Percentiles rank a stretch among this genome's conserved stretches.
These are phyloP conservation scores for Epistrophe eligans DNA, from an alignment of 2,888 invertebrate genomes.

Conservation along the genomic window DNA sequence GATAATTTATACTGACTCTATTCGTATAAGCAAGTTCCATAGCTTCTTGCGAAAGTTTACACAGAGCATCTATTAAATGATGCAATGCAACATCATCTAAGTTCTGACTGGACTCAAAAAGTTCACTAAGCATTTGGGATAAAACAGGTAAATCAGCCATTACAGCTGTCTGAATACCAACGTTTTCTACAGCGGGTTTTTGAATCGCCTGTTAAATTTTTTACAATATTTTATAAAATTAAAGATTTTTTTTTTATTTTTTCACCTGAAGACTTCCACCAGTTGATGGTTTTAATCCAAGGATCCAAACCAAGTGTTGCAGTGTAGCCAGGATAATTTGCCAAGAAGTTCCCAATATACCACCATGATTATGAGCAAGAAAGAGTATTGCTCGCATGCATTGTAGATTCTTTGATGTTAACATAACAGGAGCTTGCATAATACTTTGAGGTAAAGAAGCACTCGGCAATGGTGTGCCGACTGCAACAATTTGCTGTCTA, in stretches of 20 bases:
- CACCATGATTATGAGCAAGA: slow-evolving; percentile 96
- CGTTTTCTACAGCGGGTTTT: slow-evolving; percentile 88
- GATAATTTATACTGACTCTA: slow-evolving; percentile 86
- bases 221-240: slow-evolving; percentile 1
- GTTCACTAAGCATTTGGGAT: slow-evolving; percentile 94
- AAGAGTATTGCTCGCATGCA: slow-evolving; percentile 96
- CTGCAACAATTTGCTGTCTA: slow-evolving; percentile 97
- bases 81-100: slow-evolving; percentile 97
- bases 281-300: slow-evolving; percentile 97
- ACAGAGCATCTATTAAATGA: slow-evolving; percentile 97
- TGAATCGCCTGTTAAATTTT: slow-evolving; percentile 87
- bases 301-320: slow-evolving; percentile 96
- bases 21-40: slow-evolving; percentile 98
- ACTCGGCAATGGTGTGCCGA: slow-evolving; percentile 97
- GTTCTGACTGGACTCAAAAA: slow-evolving; percentile 97
- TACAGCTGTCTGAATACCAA: slow-evolving; percentile 97
- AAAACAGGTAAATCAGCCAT: slow-evolving; percentile 97
- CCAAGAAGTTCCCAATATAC: slow-evolving; percentile 96
- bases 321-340: slow-evolving; percentile 97
- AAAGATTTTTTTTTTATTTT: background rate
- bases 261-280: slow-evolving; percentile 92
- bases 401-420: slow-evolving; percentile 98
- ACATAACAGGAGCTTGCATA: slow-evolving; percentile 90
- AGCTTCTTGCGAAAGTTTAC: slow-evolving; percentile 97
- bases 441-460: slow-evolving; percentile 90